phyloP scores from a whole-genome alignment of 35 echinoderm and acorn worm genomes.

The Anneissia japonica region DNA sequence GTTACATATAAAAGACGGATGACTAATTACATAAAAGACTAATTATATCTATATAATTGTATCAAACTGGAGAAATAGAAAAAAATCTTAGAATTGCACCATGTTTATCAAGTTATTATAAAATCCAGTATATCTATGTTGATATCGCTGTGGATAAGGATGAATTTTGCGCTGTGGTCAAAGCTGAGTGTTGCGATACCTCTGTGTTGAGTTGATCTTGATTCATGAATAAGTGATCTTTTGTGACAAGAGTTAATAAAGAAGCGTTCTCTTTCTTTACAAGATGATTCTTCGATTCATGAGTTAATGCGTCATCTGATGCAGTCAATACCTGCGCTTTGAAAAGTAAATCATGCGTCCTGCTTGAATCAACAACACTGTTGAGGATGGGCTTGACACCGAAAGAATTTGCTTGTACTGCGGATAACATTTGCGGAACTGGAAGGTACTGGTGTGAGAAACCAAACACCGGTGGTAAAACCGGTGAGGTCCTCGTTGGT shows the following conservation, averaged over 20 bases:
- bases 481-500: neutral
- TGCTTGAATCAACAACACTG: neutral
- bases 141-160: neutral
- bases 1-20: too few relatives aligned
- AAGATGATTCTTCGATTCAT: neutral
- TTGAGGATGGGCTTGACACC: too few relatives aligned
- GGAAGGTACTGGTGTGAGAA: neutral
- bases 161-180: neutral
- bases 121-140: neutral
- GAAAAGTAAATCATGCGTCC: neutral
- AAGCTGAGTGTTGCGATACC: too few relatives aligned
- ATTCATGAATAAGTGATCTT: neutral
- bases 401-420: neutral
- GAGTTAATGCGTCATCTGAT: neutral
- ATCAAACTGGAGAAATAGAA: too few relatives aligned
- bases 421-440: neutral
- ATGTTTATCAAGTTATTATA: too few relatives aligned
- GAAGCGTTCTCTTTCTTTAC: neutral
- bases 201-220: neutral
- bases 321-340: neutral
- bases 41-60: too few relatives aligned
- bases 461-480: neutral
- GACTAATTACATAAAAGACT: too few relatives aligned
- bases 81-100: too few relatives aligned
- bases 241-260: neutral